phyloP scores from a whole-genome alignment of 2,797 vertebrate species.

The Ptychadena robeensis region DNA sequence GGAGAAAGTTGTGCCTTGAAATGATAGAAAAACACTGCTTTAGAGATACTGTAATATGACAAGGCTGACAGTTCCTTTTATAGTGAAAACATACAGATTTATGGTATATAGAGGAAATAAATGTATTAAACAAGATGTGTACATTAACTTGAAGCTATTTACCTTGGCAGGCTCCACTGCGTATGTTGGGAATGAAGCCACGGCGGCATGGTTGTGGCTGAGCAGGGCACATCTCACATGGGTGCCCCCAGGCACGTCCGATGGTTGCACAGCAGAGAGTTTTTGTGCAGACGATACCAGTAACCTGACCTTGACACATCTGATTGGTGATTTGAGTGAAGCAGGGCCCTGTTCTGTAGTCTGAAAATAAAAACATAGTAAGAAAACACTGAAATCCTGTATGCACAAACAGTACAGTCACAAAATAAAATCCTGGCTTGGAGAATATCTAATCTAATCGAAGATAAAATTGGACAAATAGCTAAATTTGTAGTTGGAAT shows the following conservation, averaged over 20 bases:
- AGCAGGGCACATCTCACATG: slow-evolving; percentile 78
- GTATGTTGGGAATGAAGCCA: slow-evolving; percentile 78
- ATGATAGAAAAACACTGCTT: neutral
- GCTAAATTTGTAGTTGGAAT: too few relatives aligned
- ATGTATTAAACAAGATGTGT: neutral
- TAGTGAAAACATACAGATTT: slow-evolving; percentile 17
- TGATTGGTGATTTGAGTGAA: slow-evolving; percentile 76
- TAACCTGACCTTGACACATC: slow-evolving; percentile 79
- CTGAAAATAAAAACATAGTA: slow-evolving; percentile 64
- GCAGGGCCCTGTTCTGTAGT: slow-evolving; percentile 80
- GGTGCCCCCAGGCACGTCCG: slow-evolving; percentile 79
- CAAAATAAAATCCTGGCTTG: too few relatives aligned
- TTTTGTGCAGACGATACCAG: slow-evolving; percentile 79
- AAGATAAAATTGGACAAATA: too few relatives aligned
- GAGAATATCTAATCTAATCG: too few relatives aligned
- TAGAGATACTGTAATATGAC: neutral
- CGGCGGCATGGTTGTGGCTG: slow-evolving; percentile 77
- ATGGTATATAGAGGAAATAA: slow-evolving; percentile 29
- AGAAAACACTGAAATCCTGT: slow-evolving; percentile 25
- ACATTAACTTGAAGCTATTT: slow-evolving; percentile 47
- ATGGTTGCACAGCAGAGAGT: slow-evolving; percentile 79
- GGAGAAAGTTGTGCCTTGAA: too few relatives aligned
- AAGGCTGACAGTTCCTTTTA: neutral
- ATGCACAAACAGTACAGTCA: too few relatives aligned
- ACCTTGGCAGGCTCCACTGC: slow-evolving; percentile 81